phyloP scores from a whole-genome alignment of 2,113 vertebrate genomes.

The Oryzias melastigma region DNA sequence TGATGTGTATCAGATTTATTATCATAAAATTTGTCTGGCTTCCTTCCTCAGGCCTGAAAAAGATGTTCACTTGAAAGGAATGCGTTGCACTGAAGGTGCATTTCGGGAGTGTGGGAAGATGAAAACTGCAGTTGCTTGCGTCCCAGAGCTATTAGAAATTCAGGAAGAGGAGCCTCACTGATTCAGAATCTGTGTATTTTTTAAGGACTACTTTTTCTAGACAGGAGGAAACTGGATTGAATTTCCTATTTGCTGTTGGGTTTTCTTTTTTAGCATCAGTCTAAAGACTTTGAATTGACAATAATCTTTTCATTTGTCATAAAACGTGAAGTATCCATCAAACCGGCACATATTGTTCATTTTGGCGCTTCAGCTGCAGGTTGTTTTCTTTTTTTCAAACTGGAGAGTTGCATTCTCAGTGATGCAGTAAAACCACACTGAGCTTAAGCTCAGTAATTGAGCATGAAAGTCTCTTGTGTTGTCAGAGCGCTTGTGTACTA shows the following conservation, averaged over 20 bases:
- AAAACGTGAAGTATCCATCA: slow-evolving; percentile 16
- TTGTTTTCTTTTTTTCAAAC: slow-evolving; percentile 11
- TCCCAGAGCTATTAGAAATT: slow-evolving; percentile 42
- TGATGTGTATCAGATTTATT: slow-evolving; percentile 42
- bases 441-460: slow-evolving; percentile 54
- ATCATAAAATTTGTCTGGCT: slow-evolving; percentile 20
- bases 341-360: slow-evolving; percentile 12
- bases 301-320: slow-evolving; percentile 26
- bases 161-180: slow-evolving; percentile 31
- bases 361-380: slow-evolving; percentile 23
- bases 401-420: slow-evolving; percentile 15
- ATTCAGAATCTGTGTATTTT: slow-evolving; percentile 29
- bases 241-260: no score
- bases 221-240: slow-evolving; percentile 24
- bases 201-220: slow-evolving; percentile 17
- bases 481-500: slow-evolving; percentile 50
- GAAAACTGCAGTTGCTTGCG: slow-evolving; percentile 6
- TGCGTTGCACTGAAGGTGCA: slow-evolving; percentile 9
- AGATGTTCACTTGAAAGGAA: slow-evolving; percentile 51
- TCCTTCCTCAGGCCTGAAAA: slow-evolving; percentile 22
- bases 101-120: slow-evolving; percentile 21
- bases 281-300: slow-evolving; percentile 9
- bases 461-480: slow-evolving; percentile 62
- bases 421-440: slow-evolving; percentile 35
- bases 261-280: no score